phyloP scores from a whole-genome alignment of 2,888 invertebrate genomes.

The Drosophila borealis region DNA sequence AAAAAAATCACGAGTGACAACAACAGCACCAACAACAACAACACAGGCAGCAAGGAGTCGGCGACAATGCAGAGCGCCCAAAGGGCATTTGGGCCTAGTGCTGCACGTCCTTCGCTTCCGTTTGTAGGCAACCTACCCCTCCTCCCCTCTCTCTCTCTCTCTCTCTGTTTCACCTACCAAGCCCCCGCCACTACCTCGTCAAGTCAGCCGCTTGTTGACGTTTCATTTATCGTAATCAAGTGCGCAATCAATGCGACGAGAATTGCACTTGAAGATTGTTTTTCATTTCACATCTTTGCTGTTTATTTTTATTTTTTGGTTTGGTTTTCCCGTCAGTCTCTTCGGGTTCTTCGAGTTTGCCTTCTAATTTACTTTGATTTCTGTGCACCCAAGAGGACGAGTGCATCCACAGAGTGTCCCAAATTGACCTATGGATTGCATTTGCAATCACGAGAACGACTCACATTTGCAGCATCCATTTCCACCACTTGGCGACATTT shows the following conservation, averaged over 20 bases:
- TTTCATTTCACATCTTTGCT: slow-evolving; percentile 7
- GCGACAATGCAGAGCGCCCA: slow-evolving; percentile 25
- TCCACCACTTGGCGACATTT: slow-evolving; percentile 5
- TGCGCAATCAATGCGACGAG: slow-evolving; percentile 77
- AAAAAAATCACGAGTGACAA: slow-evolving; percentile 68
- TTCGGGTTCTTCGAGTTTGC: slow-evolving; percentile 10
- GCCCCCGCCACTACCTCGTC: slow-evolving; percentile 18
- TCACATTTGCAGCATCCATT: slow-evolving; percentile 18
- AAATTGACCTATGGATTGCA: slow-evolving; percentile 55
- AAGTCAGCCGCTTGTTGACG: slow-evolving; percentile 64
- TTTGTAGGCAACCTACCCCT: background rate
- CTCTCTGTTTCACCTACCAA: no score
- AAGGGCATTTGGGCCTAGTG: slow-evolving; percentile 51
- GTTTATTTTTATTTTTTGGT: background rate
- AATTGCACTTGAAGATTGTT: slow-evolving; percentile 73
- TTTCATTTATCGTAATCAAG: slow-evolving; percentile 79
- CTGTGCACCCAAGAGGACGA: slow-evolving; percentile 8
- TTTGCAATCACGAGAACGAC: slow-evolving; percentile 21
- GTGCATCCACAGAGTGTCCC: slow-evolving; percentile 18
- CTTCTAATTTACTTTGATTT: slow-evolving; percentile 75
- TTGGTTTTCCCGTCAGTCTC: background rate
- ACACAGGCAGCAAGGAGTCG: slow-evolving; percentile 11
- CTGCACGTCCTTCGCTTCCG: slow-evolving; percentile 25
- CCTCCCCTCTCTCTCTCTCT: background rate
- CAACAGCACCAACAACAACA: slow-evolving; percentile 47